phyloP scores from a whole-genome alignment of 2,113 vertebrate genomes.

The Hemicordylus capensis region DNA sequence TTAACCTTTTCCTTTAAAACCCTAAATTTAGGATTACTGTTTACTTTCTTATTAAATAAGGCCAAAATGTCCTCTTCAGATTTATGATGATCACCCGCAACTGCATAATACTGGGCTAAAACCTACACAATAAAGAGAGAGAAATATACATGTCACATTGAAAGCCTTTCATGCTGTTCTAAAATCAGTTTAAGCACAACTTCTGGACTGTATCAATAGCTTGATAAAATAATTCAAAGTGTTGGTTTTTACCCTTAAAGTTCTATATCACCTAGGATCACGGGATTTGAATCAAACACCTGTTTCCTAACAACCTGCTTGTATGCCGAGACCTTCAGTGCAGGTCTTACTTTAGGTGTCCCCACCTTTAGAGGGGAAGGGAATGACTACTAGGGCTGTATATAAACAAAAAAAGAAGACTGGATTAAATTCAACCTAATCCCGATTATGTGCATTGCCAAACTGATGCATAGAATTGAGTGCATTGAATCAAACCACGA shows the following conservation, averaged over 20 bases:
- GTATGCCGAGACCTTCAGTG: neutral
- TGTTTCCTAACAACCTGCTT: neutral
- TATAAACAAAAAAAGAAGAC: too few species aligned
- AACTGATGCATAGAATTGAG: too few species aligned
- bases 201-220: neutral
- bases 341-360: too few species aligned
- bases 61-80: slow-evolving; percentile 85
- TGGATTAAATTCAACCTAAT: too few species aligned
- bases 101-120: slow-evolving; percentile 86
- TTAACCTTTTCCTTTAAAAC: slow-evolving; percentile 90
- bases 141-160: neutral
- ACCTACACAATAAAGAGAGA: slow-evolving; percentile 76
- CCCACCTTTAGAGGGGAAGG: too few species aligned
- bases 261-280: neutral
- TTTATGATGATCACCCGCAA: slow-evolving; percentile 75
- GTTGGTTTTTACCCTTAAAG: neutral
- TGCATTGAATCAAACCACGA: too few species aligned
- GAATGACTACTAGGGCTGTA: too few species aligned
- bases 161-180: neutral
- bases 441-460: too few species aligned
- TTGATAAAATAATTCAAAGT: too few species aligned
- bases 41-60: slow-evolving; percentile 92
- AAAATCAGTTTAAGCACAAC: neutral
- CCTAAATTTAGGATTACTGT: slow-evolving; percentile 88
- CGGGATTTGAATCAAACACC: neutral